These are phyloP conservation scores for Turritopsis rubra DNA, from an alignment of 30 jellyfish, hydroid and myxozoan genomes.

Conservation along the genomic window DNA sequence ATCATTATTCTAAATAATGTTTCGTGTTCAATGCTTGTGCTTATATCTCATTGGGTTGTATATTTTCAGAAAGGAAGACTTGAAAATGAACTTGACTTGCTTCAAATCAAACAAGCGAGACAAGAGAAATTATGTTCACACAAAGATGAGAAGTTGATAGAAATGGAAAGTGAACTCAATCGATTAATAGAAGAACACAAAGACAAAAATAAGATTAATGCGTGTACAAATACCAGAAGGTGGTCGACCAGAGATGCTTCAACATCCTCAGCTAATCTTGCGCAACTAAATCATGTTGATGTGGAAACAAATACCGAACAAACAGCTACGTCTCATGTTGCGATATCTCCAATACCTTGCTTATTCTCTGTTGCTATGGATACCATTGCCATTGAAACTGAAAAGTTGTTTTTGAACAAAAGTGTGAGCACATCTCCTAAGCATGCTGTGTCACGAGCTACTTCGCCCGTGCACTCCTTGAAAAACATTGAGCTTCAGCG, in stretches of 20 bases:
- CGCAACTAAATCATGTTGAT: not conserved
- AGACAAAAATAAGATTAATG: not conserved
- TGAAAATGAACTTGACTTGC: not conserved
- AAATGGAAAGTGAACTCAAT: not conserved
- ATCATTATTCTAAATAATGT: too few species aligned
- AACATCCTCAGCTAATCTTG: not conserved
- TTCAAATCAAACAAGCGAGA: not conserved
- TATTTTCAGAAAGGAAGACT: not conserved
- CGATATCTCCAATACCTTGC: not conserved
- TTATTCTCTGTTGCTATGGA: not conserved
- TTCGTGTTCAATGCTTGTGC: not conserved
- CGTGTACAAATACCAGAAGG: not conserved
- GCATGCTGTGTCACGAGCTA: constrained; percentile 10
- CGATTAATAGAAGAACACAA: not conserved
- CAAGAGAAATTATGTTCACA: not conserved
- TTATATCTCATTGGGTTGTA: too few species aligned
- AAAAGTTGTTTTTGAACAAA: not conserved
- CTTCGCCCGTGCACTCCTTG: constrained; percentile 1
- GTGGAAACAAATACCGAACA: not conserved
- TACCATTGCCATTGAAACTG: not conserved
- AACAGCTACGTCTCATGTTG: not conserved
- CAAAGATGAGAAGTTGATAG: not conserved
- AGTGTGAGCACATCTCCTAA: constrained; percentile 6
- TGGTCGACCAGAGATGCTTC: not conserved
- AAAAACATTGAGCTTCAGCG: constrained; percentile 13